Base-by-base conservation (phyloP, 2,113 vertebrate genomes). In the Phylloscopus whistleri region DNA sequence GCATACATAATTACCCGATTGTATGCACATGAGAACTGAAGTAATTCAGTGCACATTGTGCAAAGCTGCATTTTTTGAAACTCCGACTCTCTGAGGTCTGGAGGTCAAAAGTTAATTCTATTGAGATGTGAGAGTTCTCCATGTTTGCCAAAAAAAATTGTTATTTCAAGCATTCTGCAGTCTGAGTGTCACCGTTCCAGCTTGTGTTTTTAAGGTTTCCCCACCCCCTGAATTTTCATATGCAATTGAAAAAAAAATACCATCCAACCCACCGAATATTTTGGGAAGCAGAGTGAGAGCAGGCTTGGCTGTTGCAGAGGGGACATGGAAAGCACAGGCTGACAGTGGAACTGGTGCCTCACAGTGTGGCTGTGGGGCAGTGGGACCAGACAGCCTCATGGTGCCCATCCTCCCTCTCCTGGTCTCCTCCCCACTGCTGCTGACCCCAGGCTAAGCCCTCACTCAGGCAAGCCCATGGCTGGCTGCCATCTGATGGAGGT, bases 41-140 rank as follows among this genome's bases (percentile, higher is more conserved):
- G 28, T 75, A 84, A 77, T 91, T 93, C 74, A 46, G 20, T 53
- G 56, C 44, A 72, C 52, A 60, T 73, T 16, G 4, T 56, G 33
- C 49, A 89, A 84, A 91, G 62, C 89, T 89, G 62, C 53, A 13
- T 60, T 87, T 91, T 95, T 92, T 92, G 74, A 82, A 87, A 73
- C 53, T 92, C 60, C 0, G 2, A 20, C 64, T 92, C 70, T 83
- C 84, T 68, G 66, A 95, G 87, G 84, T 60, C 84, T 72, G n/a
- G 66, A 89, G 91, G 93, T 95, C 94, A 94, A 84, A 95, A 93
- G 94, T 95, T 91, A 94, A 82, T 82, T 95, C 62, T 89, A 68
- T 77, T 60, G 84, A 95, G 91, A 93, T 91, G 69, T 82, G 81
- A 94, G 69, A 82, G 62, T 58, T 87, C 66, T 72, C 87, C 10